Base-by-base conservation (phyloP, 2,888 invertebrate genomes). In the Rutpela maculata region DNA sequence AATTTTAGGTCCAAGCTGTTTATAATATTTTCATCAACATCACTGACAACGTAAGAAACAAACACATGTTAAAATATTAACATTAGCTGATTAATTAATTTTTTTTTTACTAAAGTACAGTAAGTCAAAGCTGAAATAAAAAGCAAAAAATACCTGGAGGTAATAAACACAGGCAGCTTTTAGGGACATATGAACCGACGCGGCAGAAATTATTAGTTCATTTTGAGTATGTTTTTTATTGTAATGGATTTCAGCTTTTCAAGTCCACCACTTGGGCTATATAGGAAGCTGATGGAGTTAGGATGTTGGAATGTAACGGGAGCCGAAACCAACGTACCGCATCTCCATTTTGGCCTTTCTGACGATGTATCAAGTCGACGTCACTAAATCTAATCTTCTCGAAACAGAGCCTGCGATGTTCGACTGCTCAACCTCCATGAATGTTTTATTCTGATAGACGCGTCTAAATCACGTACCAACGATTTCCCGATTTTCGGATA, bases 391-490 rank as follows among this genome's bases (percentile, higher is more conserved):
- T 80, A 81, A 82, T 82, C 80, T 79, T 72, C 31, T 59, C 71
- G 78, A 82, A 81, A 80, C 79, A 81, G 72, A 76, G 60, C 73
- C 67, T 55, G 74, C 50, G 31, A 79, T 75, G 75, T 78, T 78
- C 81, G 79, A 75, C 77, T 79, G 71, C 76, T 78, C 74, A 75
- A 75, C 74, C 78, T 79, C 78, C 80, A 80, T 83, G 81, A 83
- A 83, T 83, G 83, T 83, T 83, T 83, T 81, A 83, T 80, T 78
- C 68, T 57, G 78, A 78, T 78, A 77, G 80, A 83, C 76, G 76
- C 78, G 76, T 76, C 80, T 80, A 80, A 80, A 81, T 81, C 83
- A 80, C 79, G 83, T 81, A 72, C 77, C 79, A 72, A 66, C 76
- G 75, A 76, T 78, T 80, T 77, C 63, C 78, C 63, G 75, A 78